phyloP scores from a whole-genome alignment of 92 coral and sea anemone genomes.

The Diadumene lineata region DNA sequence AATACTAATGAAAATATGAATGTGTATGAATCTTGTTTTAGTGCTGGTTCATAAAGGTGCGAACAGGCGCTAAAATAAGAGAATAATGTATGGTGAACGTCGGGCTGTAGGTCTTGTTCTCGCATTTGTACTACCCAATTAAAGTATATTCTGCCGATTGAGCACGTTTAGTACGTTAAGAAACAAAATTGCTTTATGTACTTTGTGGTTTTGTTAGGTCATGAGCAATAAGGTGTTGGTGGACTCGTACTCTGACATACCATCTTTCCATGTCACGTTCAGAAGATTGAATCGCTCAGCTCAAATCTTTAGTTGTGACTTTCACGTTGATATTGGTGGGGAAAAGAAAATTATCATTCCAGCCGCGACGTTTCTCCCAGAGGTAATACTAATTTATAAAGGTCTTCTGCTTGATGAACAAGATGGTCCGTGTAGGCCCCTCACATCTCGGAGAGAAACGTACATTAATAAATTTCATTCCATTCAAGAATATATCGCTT shows the following conservation, averaged over 20 bases:
- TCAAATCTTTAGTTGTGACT: constrained; percentile 8
- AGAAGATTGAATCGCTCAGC: constrained; percentile 16
- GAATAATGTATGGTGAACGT: too few species aligned
- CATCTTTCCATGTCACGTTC: constrained; percentile 1
- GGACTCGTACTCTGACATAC: constrained; percentile 20
- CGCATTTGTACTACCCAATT: too few species aligned
- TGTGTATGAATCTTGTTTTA: too few species aligned
- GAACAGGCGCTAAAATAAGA: too few species aligned
- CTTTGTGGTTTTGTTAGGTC: not conserved
- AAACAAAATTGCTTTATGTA: too few species aligned
- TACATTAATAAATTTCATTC: too few species aligned
- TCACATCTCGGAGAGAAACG: too few species aligned
- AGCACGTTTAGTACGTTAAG: too few species aligned
- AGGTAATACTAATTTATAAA: not conserved
- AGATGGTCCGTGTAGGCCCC: not conserved
- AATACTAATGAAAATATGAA: too few species aligned
- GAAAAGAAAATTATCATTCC: constrained; percentile 21
- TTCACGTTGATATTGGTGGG: constrained; percentile 7
- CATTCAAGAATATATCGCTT: too few species aligned
- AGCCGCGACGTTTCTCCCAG: constrained; percentile 7
- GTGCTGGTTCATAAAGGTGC: too few species aligned
- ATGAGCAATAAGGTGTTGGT: not conserved
- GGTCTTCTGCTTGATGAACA: not conserved
- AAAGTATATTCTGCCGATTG: not conserved
- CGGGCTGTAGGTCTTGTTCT: too few species aligned